Evolutionary conservation across 2,888 invertebrate genomes (phyloP).

Genomic region (Melieria picta): DNA sequence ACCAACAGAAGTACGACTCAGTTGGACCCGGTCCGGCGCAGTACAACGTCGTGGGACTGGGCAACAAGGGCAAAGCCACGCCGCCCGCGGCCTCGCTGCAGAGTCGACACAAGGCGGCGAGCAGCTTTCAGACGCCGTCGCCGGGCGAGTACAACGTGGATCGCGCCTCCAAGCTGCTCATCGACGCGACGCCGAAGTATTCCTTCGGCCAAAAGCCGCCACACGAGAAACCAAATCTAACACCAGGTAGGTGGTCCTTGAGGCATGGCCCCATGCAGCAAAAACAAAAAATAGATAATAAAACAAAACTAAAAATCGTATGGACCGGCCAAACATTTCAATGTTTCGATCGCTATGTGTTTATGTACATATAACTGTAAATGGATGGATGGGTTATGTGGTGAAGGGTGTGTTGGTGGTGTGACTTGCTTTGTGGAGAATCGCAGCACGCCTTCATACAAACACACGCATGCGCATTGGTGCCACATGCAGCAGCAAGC

Average conservation of each 20-base stretch:
- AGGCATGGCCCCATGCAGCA: background rate
- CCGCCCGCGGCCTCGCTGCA: conserved; percentile 84
- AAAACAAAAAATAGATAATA: background rate
- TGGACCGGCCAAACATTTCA: too few species aligned
- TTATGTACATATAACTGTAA: too few species aligned
- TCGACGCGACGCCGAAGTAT: conserved; percentile 72
- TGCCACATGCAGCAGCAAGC: too few species aligned
- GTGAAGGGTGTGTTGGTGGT: too few species aligned
- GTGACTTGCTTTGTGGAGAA: too few species aligned
- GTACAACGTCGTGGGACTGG: conserved; percentile 87
- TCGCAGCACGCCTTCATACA: too few species aligned
- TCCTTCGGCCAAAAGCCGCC: conserved; percentile 79
- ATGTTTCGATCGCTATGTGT: too few species aligned
- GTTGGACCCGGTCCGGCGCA: conserved; percentile 89
- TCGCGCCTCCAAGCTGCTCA: conserved; percentile 70
- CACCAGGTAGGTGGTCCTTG: conserved; percentile 71
- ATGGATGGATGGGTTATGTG: too few species aligned
- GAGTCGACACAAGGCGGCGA: conserved; percentile 70
- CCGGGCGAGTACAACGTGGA: conserved; percentile 91
- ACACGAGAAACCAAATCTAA: conserved; percentile 71
- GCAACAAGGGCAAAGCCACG: conserved; percentile 82
- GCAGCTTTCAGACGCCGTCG: conserved; percentile 76
- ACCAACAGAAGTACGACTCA: conserved; percentile 66
- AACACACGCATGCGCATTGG: too few species aligned
- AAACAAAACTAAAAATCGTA: background rate